A percentile compares a stretch with the other conserved stretches of the same genome.
These are phyloP conservation scores for Corydoras sp. DNA, from an alignment of 2,113 vertebrate species.

Conservation along the genomic window DNA sequence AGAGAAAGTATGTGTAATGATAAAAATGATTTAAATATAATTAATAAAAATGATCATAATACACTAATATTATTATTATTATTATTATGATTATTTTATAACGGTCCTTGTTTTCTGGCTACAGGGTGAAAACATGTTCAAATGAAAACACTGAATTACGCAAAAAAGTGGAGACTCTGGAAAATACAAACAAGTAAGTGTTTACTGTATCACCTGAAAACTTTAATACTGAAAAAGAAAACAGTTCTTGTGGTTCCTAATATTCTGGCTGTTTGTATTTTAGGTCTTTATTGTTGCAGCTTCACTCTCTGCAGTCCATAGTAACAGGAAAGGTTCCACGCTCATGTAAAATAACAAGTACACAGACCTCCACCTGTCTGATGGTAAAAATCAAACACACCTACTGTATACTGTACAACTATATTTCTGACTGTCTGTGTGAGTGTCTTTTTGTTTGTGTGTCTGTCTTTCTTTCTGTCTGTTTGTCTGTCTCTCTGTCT, in stretches of 20 bases:
- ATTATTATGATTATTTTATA: too few relatives aligned
- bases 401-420: too few relatives aligned
- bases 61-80: too few relatives aligned
- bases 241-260: background rate
- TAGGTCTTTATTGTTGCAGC: slow-evolving; percentile 93
- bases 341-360: slow-evolving; percentile 82
- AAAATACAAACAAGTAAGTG: slow-evolving; percentile 88
- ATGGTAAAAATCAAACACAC: slow-evolving; percentile 72
- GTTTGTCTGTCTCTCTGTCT: too few relatives aligned
- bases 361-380: slow-evolving; percentile 92
- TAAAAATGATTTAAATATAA: slow-evolving; percentile 35
- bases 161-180: slow-evolving; percentile 91
- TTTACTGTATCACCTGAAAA: too few relatives aligned
- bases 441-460: too few relatives aligned
- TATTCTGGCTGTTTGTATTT: background rate
- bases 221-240: too few relatives aligned
- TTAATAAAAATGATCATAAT: too few relatives aligned
- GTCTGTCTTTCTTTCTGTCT: too few relatives aligned
- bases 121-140: slow-evolving; percentile 93
- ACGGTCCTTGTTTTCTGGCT: slow-evolving; percentile 51
- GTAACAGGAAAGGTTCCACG: slow-evolving; percentile 88
- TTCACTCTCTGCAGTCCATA: slow-evolving; percentile 88
- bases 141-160: slow-evolving; percentile 91
- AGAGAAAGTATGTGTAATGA: slow-evolving; percentile 80
- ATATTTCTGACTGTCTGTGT: too few relatives aligned